A percentile compares a stretch with the other conserved stretches of the same genome.
These are phyloP conservation scores for Cheilinus undulatus DNA, from an alignment of 2,113 vertebrate species.

Conservation along the genomic window DNA sequence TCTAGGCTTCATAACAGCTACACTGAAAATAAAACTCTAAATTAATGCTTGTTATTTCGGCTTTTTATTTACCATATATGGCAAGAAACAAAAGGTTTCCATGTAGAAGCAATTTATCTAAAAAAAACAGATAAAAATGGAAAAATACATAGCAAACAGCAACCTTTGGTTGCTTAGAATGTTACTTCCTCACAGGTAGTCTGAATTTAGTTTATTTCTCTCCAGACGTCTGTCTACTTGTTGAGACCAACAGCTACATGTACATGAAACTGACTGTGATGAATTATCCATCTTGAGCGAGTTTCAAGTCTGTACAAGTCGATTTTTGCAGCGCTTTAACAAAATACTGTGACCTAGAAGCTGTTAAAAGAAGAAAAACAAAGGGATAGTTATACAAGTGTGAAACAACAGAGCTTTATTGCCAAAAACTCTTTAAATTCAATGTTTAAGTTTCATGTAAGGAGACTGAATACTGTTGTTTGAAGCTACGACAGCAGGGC, in stretches of 20 bases:
- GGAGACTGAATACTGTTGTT: not conserved
- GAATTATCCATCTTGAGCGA: constrained; percentile 5
- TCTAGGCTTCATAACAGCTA: too few species aligned
- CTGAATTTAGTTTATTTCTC: not conserved
- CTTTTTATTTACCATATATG: too few species aligned
- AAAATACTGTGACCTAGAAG: not conserved
- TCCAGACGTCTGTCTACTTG: constrained; percentile 1
- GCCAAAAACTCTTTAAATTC: not conserved
- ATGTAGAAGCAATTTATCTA: too few species aligned
- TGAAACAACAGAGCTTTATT: not conserved
- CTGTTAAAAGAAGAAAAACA: not conserved
- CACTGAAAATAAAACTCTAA: too few species aligned
- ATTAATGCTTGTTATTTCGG: too few species aligned
- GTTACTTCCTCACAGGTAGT: not conserved
- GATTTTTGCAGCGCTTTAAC: not conserved
- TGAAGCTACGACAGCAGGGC: not conserved
- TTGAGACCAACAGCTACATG: constrained; percentile 3
- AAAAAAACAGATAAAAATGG: not conserved
- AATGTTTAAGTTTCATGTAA: not conserved
- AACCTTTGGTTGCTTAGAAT: not conserved
- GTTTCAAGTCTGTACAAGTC: constrained; percentile 35
- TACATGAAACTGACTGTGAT: constrained; percentile 1
- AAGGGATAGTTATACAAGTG: not conserved
- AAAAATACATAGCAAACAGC: not conserved
- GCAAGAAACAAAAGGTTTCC: too few species aligned